These are phyloP conservation scores for Petrocephalus zakoni DNA, from an alignment of 2,113 vertebrate genomes.

Conservation along the genomic window DNA sequence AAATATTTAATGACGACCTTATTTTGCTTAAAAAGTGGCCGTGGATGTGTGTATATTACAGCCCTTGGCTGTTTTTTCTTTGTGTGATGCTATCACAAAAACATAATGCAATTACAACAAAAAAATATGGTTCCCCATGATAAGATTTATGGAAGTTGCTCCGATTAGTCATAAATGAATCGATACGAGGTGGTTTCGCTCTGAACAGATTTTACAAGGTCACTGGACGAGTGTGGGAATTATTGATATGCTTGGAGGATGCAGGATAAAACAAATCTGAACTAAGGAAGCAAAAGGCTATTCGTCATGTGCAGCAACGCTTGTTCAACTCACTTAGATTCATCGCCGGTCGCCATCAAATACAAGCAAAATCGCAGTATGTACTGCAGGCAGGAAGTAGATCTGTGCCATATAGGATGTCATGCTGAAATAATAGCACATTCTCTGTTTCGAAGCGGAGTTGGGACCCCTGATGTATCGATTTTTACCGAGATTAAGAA, in stretches of 20 bases:
- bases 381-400: not conserved
- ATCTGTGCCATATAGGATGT: not conserved
- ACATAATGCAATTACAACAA: not conserved
- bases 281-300: not conserved
- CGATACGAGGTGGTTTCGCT: not conserved
- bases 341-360: not conserved
- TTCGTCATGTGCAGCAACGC: not conserved
- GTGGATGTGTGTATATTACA: not conserved
- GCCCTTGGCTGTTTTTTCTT: not conserved
- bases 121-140: not conserved
- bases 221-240: not conserved
- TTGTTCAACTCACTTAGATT: not conserved
- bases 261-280: not conserved
- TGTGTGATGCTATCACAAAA: not conserved
- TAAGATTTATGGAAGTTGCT: not conserved
- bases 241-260: not conserved
- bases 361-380: not conserved
- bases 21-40: not conserved
- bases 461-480: not conserved
- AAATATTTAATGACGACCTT: not conserved
- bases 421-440: not conserved
- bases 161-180: not conserved
- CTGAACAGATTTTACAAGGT: not conserved
- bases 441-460: not conserved
- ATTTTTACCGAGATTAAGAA: slow-evolving; percentile 4